Evolutionary conservation across 2,888 invertebrate species (phyloP).

Genomic region (Allygus modestus): DNA sequence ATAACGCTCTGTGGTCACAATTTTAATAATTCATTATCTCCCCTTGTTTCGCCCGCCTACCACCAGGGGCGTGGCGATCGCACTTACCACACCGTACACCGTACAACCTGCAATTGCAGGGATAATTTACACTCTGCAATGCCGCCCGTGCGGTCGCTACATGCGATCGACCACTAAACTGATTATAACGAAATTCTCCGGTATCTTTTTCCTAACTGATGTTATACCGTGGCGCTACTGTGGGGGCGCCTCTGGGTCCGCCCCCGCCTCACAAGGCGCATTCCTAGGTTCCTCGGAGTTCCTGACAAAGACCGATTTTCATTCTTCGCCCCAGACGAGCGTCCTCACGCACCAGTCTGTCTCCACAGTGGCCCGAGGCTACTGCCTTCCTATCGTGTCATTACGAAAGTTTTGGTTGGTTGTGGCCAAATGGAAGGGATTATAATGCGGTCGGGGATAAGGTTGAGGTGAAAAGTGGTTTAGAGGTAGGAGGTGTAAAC

Average conservation of each 20-base stretch:
- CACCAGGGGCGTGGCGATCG: conserved; percentile 31
- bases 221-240: conserved; percentile 10
- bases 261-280: neutral
- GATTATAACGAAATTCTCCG: conserved; percentile 20
- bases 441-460: no score
- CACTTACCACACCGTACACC: neutral
- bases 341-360: conserved; percentile 23
- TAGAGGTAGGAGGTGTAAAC: no score
- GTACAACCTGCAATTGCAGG: conserved; percentile 30
- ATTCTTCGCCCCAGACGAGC: neutral
- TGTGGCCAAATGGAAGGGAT: no score
- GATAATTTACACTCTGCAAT: neutral
- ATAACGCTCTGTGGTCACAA: no score
- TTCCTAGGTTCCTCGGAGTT: neutral
- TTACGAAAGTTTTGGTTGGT: neutral
- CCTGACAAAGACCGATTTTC: conserved; percentile 23
- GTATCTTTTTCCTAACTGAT: conserved; percentile 14
- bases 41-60: neutral
- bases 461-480: no score
- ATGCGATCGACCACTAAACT: neutral
- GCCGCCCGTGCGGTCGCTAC: neutral
- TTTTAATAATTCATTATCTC: conserved; percentile 8
- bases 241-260: neutral
- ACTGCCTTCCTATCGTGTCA: neutral
- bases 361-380: neutral